These are phyloP conservation scores for Melinopterus prodromus DNA, from an alignment of 2,888 invertebrate species.

Conservation along the genomic window DNA sequence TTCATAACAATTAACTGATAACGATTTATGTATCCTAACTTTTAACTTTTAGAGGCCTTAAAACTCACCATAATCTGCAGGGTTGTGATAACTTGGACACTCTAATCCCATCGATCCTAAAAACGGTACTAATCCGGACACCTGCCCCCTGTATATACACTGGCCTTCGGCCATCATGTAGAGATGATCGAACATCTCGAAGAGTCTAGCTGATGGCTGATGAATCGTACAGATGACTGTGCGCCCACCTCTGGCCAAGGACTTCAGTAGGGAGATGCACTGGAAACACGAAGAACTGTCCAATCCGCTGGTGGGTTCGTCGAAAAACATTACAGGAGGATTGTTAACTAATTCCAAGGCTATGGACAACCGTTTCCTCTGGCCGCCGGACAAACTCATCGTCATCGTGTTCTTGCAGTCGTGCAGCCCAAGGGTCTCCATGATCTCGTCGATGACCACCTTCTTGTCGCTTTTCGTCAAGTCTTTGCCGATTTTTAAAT, in stretches of 20 bases:
- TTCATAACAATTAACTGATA: neutral
- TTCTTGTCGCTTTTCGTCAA: conserved; percentile 76
- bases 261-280: conserved; percentile 87
- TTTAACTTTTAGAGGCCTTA: neutral
- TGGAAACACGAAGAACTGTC: conserved; percentile 96
- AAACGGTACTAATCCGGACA: conserved; percentile 86
- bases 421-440: conserved; percentile 82
- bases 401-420: conserved; percentile 83
- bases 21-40: neutral
- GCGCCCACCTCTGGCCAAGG: conserved; percentile 84
- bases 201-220: conserved; percentile 93
- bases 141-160: conserved; percentile 90
- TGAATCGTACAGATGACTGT: conserved; percentile 97
- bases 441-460: conserved; percentile 84
- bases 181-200: conserved; percentile 95
- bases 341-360: conserved; percentile 94
- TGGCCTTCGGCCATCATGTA: conserved; percentile 93
- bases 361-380: conserved; percentile 89
- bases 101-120: conserved; percentile 83
- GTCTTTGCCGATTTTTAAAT: conserved; percentile 87
- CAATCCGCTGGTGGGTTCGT: conserved; percentile 92
- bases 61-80: conserved; percentile 90
- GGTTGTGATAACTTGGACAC: conserved; percentile 96
- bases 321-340: conserved; percentile 97
- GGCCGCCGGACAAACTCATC: conserved; percentile 86